Evolutionary conservation across 2,888 invertebrate species (phyloP).

Genomic region (Pterostichus niger): DNA sequence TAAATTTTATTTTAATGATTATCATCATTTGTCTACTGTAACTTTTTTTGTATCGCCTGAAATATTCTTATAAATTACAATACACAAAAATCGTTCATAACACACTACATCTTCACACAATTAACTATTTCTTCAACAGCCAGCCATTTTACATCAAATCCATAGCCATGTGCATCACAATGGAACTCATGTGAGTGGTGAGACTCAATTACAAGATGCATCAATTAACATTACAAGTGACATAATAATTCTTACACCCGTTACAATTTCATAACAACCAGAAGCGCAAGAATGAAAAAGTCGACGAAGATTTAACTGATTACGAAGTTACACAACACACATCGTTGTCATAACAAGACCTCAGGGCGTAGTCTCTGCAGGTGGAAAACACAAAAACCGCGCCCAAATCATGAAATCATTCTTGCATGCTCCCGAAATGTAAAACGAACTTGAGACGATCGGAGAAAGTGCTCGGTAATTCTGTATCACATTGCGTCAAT

Average conservation of each 20-base stretch:
- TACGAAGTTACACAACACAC: conserved; percentile 8
- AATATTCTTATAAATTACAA: conserved; percentile 6
- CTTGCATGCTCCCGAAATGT: conserved; percentile 15
- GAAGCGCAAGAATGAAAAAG: not conserved
- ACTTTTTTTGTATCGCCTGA: not conserved
- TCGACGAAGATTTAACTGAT: conserved; percentile 6
- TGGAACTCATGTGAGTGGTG: conserved; percentile 21
- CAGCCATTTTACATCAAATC: not conserved
- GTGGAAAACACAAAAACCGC: conserved; percentile 24
- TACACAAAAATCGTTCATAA: conserved; percentile 1
- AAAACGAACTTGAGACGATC: conserved; percentile 12
- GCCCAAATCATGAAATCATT: conserved; percentile 7
- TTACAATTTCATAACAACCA: conserved; percentile 31
- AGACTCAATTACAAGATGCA: conserved; percentile 27
- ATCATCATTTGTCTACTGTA: too few relatives aligned
- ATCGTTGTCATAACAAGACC: conserved; percentile 41
- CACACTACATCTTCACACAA: conserved; percentile 32
- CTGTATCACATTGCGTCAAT: conserved; percentile 29
- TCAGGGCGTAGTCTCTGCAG: conserved; percentile 37
- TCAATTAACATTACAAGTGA: conserved; percentile 20
- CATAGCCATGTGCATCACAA: conserved; percentile 3
- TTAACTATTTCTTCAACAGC: conserved; percentile 12
- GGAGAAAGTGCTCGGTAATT: conserved; percentile 49
- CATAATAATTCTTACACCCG: conserved; percentile 37
- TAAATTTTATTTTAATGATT: too few relatives aligned